Evolutionary conservation across 2,113 vertebrate genomes (phyloP).

Genomic region (Recurvirostra avosetta): DNA sequence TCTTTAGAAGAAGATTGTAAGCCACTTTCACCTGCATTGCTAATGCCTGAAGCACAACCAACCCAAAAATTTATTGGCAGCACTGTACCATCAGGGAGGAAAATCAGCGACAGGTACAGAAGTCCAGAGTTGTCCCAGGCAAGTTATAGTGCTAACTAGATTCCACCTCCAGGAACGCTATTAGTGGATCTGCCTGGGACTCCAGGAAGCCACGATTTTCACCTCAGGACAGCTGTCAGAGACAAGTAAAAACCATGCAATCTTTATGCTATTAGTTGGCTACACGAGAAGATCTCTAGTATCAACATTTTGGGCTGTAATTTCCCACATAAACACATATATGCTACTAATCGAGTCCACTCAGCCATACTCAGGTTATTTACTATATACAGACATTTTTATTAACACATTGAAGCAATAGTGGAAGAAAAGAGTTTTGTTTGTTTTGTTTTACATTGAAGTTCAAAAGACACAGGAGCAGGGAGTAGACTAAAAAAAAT

Average conservation of each 20-base stretch:
- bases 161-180: not conserved
- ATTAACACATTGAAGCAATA: not conserved
- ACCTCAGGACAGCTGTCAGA: not conserved
- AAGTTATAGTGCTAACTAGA: not conserved
- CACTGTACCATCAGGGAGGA: not conserved
- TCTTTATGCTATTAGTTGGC: not conserved
- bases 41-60: not conserved
- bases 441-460: not conserved
- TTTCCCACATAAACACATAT: not conserved
- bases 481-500: conserved; percentile 63
- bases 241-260: not conserved
- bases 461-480: conserved; percentile 1
- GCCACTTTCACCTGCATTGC: not conserved
- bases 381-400: not conserved
- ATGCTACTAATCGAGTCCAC: not conserved
- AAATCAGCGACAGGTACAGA: not conserved
- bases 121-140: not conserved
- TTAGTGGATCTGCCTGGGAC: not conserved
- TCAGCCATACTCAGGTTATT: not conserved
- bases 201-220: not conserved
- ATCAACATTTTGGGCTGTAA: not conserved
- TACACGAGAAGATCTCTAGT: not conserved
- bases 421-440: not conserved
- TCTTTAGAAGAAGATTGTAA: not conserved
- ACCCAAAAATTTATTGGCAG: not conserved